Base-by-base conservation (phyloP, 2,113 vertebrate genomes). In the Percopsis transmontana region DNA sequence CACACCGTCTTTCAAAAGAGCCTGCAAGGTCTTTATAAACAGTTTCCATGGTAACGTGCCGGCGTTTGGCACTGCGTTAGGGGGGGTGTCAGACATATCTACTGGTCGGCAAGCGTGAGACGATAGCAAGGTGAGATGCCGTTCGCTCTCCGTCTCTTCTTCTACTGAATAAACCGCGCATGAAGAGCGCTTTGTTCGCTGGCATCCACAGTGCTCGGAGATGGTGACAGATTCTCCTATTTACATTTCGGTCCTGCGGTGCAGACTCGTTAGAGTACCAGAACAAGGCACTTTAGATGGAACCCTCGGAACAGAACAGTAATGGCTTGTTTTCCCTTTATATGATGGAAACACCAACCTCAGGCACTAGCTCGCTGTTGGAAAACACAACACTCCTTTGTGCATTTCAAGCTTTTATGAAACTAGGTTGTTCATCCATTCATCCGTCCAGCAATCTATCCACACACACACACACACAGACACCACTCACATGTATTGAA, bases 1-100 rank as follows among this genome's bases (percentile, higher is more conserved):
- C 74, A 84, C 86, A 60, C 62, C 67, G 52, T 85, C 68, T 76
- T 72, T 76, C 56, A 73, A 69, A 74, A 64, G 69, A 79, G 68
- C 66, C 80, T 70, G 73, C 76, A 58, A 86, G 84, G 69, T 81
- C 76, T 83, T 79, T 48, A 59, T 66, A 79, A 85, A 86, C 81
- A 67, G 87, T 91, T 90, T 80, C 89, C 75, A 85, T 84, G 84
- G 85, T 15, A 79, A 91, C 76, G 0, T 11, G 18, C 58, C 14
- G 15, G 48, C 8, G 54, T 77, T 84, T 74, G 68, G 68, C 16
- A 19, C 61, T 41, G 1, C 13, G 38, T 62, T 42, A 48, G 44
- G 44, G 62, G n/a, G 41, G 74, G 60, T 45, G 68, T 77, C 70
- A 70, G 71, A 62, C 10, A 45, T 63, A 56, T 67, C 21, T 20